These are phyloP conservation scores for Drosophila mauritiana DNA, from an alignment of 1,140 invertebrate species.

Conservation along the genomic window DNA sequence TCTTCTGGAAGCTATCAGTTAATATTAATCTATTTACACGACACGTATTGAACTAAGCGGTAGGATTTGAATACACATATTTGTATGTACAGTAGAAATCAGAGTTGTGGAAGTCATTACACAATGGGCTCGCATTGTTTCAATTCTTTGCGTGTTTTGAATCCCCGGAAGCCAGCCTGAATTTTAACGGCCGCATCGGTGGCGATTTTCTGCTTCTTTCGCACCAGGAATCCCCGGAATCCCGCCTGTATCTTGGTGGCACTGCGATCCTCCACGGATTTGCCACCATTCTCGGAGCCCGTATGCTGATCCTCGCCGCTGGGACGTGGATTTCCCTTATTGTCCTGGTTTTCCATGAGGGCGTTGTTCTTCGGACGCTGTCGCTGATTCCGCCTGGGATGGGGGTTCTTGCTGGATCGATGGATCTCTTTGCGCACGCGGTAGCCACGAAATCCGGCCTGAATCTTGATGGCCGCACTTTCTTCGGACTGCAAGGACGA, in stretches of 20 bases:
- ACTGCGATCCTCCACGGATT: conserved; percentile 86
- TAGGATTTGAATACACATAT: conserved; percentile 43
- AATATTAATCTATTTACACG: conserved; percentile 47
- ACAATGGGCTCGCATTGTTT: conserved; percentile 56
- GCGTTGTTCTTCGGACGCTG: conserved; percentile 35
- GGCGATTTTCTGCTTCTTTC: conserved; percentile 87
- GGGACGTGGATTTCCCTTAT: conserved; percentile 4
- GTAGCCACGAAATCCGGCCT: conserved; percentile 90
- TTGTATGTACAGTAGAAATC: conserved; percentile 44
- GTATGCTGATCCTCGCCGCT: conserved; percentile 20
- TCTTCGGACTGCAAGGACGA: conserved; percentile 82
- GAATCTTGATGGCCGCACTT: conserved; percentile 90
- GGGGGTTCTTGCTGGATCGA: conserved; percentile 63
- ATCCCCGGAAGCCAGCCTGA: conserved; percentile 87
- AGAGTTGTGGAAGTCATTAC: conserved; percentile 20
- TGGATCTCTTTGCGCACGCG: conserved; percentile 88
- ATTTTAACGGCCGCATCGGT: conserved; percentile 87
- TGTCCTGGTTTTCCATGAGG: conserved; percentile 51
- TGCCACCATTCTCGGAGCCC: conserved; percentile 26
- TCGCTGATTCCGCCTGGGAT: conserved; percentile 49
- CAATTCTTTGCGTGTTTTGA: conserved; percentile 86
- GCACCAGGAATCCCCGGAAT: conserved; percentile 89
- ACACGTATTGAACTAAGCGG: conserved; percentile 38
- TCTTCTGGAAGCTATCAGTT: conserved; percentile 43
- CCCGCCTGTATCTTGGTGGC: conserved; percentile 92